phyloP scores from a whole-genome alignment of 2,888 invertebrate species.

The Athripsodes cinereus region DNA sequence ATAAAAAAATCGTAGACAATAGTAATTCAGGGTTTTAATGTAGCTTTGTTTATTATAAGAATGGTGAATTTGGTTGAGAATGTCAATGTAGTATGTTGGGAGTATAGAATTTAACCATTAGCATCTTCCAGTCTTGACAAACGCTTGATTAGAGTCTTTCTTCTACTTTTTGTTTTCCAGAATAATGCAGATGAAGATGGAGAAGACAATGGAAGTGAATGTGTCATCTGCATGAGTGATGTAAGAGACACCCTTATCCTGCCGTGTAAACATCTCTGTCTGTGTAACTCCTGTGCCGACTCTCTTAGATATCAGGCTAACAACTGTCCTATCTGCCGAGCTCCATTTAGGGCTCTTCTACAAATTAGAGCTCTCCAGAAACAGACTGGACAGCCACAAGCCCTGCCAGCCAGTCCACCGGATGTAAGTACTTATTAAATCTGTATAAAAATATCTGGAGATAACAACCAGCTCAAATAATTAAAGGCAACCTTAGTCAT shows the following conservation, averaged over 20 bases:
- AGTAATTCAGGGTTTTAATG: no score
- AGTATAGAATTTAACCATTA: no score
- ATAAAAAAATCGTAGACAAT: no score
- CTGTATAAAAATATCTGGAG: no score
- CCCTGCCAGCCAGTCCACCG: conserved; percentile 52
- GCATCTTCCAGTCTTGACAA: no score
- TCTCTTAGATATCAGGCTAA: conserved; percentile 95
- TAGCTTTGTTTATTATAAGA: no score
- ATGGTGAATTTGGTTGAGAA: no score
- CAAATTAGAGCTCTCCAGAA: conserved; percentile 92
- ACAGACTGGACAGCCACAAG: conserved; percentile 47
- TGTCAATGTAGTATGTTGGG: no score
- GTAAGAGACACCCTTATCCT: conserved; percentile 94
- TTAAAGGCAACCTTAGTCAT: no score
- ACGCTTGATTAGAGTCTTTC: no score
- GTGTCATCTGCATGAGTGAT: conserved; percentile 99
- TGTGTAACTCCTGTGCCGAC: conserved; percentile 97
- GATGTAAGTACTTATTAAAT: conserved; percentile 59
- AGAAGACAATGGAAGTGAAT: conserved; percentile 94
- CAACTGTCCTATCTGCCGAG: conserved; percentile 97
- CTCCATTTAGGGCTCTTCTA: conserved; percentile 94
- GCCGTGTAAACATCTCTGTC: conserved; percentile 93
- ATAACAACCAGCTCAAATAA: no score
- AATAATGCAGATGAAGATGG: conserved; percentile 73
- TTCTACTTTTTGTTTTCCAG: conserved; percentile 33